Conservation (phyloP, 2,888 invertebrate genomes). For the Clistopyga incitator region DNA sequence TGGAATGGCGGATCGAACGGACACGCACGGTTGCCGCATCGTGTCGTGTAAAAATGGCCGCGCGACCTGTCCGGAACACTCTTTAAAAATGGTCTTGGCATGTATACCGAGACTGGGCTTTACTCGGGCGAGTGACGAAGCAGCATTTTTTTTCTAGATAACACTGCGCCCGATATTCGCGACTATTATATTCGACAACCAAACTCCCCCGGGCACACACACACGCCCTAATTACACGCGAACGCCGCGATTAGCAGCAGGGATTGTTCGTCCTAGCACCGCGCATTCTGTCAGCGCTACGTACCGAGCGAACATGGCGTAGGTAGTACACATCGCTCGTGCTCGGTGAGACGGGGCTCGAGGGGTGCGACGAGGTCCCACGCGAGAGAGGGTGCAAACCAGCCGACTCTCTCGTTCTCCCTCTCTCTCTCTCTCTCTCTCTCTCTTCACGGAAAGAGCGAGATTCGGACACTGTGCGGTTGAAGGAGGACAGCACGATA, state of each 20-base stretch:
- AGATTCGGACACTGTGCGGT: background rate
- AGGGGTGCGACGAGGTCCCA: conserved; percentile 30
- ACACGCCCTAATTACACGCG: conserved; percentile 79
- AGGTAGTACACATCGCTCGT: conserved; percentile 59
- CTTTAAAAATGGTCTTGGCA: conserved; percentile 61
- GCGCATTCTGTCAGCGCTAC: conserved; percentile 78
- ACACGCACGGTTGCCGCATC: conserved; percentile 90
- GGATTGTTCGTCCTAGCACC: conserved; percentile 72
- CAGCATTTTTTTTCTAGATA: background rate
- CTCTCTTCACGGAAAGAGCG: conserved; percentile 19
- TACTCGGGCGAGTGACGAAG: background rate
- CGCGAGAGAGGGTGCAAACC: conserved; percentile 32
- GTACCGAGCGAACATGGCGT: conserved; percentile 66
- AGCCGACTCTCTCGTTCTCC: background rate
- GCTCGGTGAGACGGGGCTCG: conserved; percentile 16
- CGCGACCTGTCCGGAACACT: conserved; percentile 75
- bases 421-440: conserved; percentile 1
- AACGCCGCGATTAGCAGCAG: conserved; percentile 73
- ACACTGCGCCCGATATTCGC: background rate
- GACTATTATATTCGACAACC: conserved; percentile 64
- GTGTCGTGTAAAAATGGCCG: conserved; percentile 89
- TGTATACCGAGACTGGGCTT: conserved; percentile 19
- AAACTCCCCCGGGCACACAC: conserved; percentile 74
- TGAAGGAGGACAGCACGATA: conserved; percentile 16
- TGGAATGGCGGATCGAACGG: conserved; percentile 88